Evolutionary conservation across 2,797 vertebrate species (phyloP), one percentile per base, ranked within the genome.

Genomic region (Propithecus perrieri): DNA sequence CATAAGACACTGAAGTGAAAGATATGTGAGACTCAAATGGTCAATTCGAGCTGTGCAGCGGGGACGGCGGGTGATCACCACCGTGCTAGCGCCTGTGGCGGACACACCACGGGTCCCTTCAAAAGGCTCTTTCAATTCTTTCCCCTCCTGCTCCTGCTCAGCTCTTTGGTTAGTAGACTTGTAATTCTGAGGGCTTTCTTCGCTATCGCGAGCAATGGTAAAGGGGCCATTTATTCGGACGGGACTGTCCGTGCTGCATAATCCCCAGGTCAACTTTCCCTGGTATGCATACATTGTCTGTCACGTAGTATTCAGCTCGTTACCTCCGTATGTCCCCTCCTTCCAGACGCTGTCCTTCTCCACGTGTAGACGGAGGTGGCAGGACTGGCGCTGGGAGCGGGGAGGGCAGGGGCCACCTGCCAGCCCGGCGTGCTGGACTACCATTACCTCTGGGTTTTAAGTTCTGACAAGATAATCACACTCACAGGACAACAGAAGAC

Each of bases 171-270:
- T 48, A 61, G 38, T 53, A 41, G 15, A 59, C 22, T 20, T 74
- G 22, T 69, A 85, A 71, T 81, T 85, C 72, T 92, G n/a, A 81
- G 28, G 14, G 13, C 26, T 41, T 10, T 72, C 69, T 75, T 72
- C 55, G 15, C 26, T 72, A 35, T 59, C 6, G 38, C 53, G 11
- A 80, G 55, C 59, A 28, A 61, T 67, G 26, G 26, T 84, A 91
- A 91, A 89, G 28, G 5, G 0, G 3, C 74, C 59, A 69, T 86
- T 96, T 89, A 91, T 91, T 83, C 17, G 63, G 46, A 59, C 55
- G 81, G 50, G 38, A 75, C n/a, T 89, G 65, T 48, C 35, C 22
- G 22, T 83, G n/a, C 59, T 79, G 57, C 35, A 28, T 61, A 50
- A 65, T 85, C 89, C 24, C 43, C 59, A 80, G 55, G 80, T 90